A percentile compares a stretch with the other conserved stretches of the same genome.
These are phyloP conservation scores for Lamellibrachia columna DNA, from an alignment of 2,888 invertebrate genomes.

Conservation along the genomic window DNA sequence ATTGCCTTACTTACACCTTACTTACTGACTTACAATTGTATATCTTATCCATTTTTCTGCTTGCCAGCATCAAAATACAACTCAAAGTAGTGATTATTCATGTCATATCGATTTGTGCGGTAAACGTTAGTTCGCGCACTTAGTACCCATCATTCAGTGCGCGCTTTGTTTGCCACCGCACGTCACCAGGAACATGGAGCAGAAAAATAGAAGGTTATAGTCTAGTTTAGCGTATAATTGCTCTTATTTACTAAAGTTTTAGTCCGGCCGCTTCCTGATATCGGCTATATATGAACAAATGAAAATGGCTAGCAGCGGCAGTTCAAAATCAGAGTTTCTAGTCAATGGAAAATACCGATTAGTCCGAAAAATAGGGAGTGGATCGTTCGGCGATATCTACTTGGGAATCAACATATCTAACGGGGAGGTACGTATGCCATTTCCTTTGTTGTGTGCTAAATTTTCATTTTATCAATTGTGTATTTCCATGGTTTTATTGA, in stretches of 20 bases:
- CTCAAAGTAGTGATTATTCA: background rate
- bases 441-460: background rate
- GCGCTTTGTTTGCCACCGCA: slow-evolving; percentile 24
- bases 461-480: background rate
- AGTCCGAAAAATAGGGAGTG: slow-evolving; percentile 65
- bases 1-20: background rate
- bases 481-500: background rate
- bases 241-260: slow-evolving; percentile 14
- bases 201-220: slow-evolving; percentile 17
- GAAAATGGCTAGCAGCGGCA: slow-evolving; percentile 22
- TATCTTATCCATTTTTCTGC: background rate
- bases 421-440: slow-evolving; percentile 55
- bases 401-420: slow-evolving; percentile 62
- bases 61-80: background rate
- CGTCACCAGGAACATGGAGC: slow-evolving; percentile 23
- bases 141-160: slow-evolving; percentile 11
- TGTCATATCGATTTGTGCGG: slow-evolving; percentile 11
- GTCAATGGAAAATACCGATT: slow-evolving; percentile 64
- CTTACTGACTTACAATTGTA: background rate
- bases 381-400: slow-evolving; percentile 66
- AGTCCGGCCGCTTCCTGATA: slow-evolving; percentile 3
- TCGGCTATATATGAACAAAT: slow-evolving; percentile 7
- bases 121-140: background rate
- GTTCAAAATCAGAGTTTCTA: slow-evolving; percentile 60
- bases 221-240: slow-evolving; percentile 18